Evolutionary conservation across 2,888 invertebrate genomes (phyloP), one percentile per base, ranked within the genome.

Genomic region (Chymomyza amoena): DNA sequence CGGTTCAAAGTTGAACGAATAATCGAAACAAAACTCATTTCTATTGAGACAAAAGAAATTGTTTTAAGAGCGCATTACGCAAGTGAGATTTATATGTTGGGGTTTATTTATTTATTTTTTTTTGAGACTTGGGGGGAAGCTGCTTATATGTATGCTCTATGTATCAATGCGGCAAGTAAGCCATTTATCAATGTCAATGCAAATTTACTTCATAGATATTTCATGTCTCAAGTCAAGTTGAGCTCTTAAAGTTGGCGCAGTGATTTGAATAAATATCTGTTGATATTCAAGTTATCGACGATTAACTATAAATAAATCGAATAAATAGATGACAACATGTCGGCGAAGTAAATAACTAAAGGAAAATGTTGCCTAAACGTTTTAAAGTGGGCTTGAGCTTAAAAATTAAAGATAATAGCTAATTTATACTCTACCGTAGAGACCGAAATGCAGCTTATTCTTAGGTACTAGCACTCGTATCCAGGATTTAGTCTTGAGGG

Each of bases 31-130:
- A 52, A 68, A 64, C 64, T 45, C 39, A 45, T 13, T 45, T 45
- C 39, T 45, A 45, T 45, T 45, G 25, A 75, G 25, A 72, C 78
- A 68, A 78, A 70, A 64, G 73, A 73, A 74, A 79, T 76, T 68
- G 59, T 61, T 68, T 79, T 68, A 56, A 54, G 39, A 45, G 39
- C 65, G 18, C 69, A 64, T 75, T 79, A 69, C 61, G 78, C 69
- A 73, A 78, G 68, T 69, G 72, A 70, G 75, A 69, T 75, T 77
- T 77, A 50, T 74, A 54, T 62, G 62, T 56, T 28, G 45, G 52
- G 61, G 52, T 65, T 28, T 28, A 6, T 3, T 28, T 28, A 28
- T 3, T 32, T 32, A 7, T 9, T 32, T 9, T 6, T 32, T 32
- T 32, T 9, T 32, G 6, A 1, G 39, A 45, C 39, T 45, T 13